Conservation (phyloP, 2,888 invertebrate genomes). For the Dimorphilus gyrociliatus region DNA sequence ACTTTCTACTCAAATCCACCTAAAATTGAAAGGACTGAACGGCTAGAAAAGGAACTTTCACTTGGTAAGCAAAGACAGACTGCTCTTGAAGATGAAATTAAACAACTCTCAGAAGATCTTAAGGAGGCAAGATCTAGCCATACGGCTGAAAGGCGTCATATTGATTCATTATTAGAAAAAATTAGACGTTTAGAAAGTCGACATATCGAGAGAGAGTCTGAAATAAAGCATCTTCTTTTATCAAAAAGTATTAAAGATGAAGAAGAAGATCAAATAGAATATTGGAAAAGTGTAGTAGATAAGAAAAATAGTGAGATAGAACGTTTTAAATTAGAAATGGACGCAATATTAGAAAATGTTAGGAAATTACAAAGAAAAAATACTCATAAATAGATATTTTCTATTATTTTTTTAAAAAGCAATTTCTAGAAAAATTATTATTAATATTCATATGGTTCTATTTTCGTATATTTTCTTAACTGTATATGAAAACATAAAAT, state of each 20-base stretch:
- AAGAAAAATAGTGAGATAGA: conserved; percentile 30
- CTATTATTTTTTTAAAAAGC: too few species aligned
- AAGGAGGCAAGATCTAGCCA: conserved; percentile 25
- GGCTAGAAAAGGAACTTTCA: too few species aligned
- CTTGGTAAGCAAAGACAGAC: conserved; percentile 21
- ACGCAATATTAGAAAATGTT: conserved; percentile 30
- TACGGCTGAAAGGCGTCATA: conserved; percentile 33
- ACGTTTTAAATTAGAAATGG: conserved; percentile 29
- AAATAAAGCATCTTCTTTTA: neutral
- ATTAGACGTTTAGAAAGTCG: conserved; percentile 24
- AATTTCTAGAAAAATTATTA: too few species aligned
- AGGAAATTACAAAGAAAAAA: conserved; percentile 29
- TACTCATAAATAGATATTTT: too few species aligned
- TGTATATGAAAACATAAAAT: too few species aligned
- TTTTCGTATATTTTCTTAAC: too few species aligned
- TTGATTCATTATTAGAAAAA: conserved; percentile 26
- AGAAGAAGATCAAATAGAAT: conserved; percentile 19
- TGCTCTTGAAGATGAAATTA: conserved; percentile 20
- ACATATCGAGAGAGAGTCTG: conserved; percentile 20
- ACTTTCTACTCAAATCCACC: too few species aligned
- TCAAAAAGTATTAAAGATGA: conserved; percentile 7
- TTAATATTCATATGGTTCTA: too few species aligned
- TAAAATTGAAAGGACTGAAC: too few species aligned
- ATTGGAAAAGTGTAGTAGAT: conserved; percentile 28
- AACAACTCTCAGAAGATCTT: conserved; percentile 22